Conservation (phyloP, 2,113 vertebrate genomes). For the Sturnira hondurensis region DNA sequence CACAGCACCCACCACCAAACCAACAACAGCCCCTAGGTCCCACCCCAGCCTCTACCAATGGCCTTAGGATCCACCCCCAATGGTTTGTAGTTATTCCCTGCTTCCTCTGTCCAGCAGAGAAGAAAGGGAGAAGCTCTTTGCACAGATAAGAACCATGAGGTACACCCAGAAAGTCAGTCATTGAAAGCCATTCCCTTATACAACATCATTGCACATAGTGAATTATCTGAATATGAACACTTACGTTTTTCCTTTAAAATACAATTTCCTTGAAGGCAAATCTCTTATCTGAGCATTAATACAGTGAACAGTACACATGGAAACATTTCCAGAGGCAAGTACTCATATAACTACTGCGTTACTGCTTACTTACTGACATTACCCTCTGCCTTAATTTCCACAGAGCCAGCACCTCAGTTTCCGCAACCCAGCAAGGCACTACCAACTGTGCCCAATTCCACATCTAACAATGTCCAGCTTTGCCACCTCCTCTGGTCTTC, state of each 20-base stretch:
- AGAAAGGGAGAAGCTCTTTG: neutral
- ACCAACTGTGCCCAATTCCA: neutral
- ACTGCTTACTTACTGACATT: neutral
- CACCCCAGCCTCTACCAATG: neutral
- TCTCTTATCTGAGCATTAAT: conserved; percentile 11
- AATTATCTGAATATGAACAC: neutral
- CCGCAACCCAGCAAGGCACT: neutral
- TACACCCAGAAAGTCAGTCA: neutral
- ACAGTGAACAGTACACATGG: neutral
- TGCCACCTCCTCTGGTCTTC: neutral
- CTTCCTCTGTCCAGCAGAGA: neutral
- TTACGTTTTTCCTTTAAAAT: neutral
- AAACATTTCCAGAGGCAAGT: neutral
- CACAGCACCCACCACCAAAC: neutral
- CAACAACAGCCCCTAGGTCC: neutral
- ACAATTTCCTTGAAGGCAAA: neutral
- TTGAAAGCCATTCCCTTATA: neutral
- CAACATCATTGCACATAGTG: neutral
- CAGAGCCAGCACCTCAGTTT: neutral
- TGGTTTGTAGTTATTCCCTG: neutral
- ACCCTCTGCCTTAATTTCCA: neutral
- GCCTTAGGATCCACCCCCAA: neutral
- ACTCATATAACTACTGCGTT: neutral
- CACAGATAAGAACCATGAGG: neutral
- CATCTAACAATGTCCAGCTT: neutral